Percentiles rank a stretch among this genome's conserved stretches.
These are phyloP conservation scores for Microcebus jonahi DNA, from an alignment of 2,113 vertebrate species.

Conservation along the genomic window DNA sequence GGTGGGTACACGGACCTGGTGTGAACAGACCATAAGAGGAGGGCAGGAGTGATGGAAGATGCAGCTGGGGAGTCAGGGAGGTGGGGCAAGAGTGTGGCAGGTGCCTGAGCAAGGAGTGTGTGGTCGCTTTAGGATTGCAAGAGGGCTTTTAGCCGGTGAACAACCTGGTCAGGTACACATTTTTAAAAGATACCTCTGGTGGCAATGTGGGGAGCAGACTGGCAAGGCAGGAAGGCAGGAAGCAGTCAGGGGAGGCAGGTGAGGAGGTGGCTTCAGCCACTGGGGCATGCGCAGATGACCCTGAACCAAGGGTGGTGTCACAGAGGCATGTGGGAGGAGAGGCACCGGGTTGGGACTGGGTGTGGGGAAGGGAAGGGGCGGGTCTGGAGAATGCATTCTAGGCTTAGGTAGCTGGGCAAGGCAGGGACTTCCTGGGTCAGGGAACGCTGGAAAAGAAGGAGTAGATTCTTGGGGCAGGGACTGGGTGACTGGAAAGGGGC, in stretches of 20 bases:
- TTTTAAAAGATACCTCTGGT: neutral
- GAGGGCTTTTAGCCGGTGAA: neutral
- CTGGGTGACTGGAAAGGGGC: neutral
- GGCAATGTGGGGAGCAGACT: neutral
- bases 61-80: neutral
- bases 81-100: neutral
- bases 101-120: neutral
- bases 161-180: neutral
- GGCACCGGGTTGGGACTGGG: rapidly evolving
- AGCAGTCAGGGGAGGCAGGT: neutral
- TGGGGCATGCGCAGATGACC: neutral
- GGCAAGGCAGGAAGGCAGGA: neutral
- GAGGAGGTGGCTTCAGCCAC: neutral
- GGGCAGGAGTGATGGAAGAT: neutral
- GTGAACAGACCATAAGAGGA: neutral
- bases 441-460: neutral
- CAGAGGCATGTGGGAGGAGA: neutral
- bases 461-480: neutral
- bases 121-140: neutral
- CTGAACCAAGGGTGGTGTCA: rapidly evolving
- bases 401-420: neutral
- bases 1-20: rapidly evolving
- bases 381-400: neutral
- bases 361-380: too few relatives aligned
- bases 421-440: neutral